Evolutionary conservation across 2,797 vertebrate species (phyloP), one percentile per base, ranked within the genome.

Genomic region (Chiroxiphia lanceolata): DNA sequence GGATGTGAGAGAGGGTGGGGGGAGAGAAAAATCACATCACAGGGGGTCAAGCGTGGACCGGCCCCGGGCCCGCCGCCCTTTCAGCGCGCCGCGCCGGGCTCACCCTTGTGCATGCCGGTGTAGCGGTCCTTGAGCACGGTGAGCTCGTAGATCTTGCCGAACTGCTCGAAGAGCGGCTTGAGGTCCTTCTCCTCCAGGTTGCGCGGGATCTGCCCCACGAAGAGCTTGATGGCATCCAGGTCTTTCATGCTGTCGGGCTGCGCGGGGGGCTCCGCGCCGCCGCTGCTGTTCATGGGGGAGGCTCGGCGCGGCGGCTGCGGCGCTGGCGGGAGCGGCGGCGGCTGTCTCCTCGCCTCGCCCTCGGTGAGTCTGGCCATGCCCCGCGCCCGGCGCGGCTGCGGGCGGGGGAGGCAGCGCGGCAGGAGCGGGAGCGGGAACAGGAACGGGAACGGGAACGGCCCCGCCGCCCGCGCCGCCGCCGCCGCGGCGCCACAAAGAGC

Each of bases 41-140:
- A 31, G 40, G 6, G 63, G 68, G 79, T 80, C 84, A 70, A 59
- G 69, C 79, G 57, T 51, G 80, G 80, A 60, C 8, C 26, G 36
- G 48, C 15, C 56, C 45, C 14, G 33, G 53, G 53, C 76, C 75
- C 71, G 23, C 70, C 81, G 65, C 60, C 77, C 77, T 92, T 92
- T 89, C 72, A 86, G 82, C 63, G 42, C 72, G 70, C 33, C 50
- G 89, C 48, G 68, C 60, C 59, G 44, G 4, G 34, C 98, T 98
- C 98, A 99, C 99, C 99, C 98, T 99, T 99, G 98, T 99, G 99
- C 99, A 99, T 99, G 98, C 99, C 99, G 95, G 99, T 99, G 98
- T 99, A 99, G 92, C 99, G 99, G 98, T 99, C 99, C 98, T 99
- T 99, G 84, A 99, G 98, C 97, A 99, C 99, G 96, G 99, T 99